phyloP scores from a whole-genome alignment of 1,140 invertebrate genomes.

The Octopus sinensis region DNA sequence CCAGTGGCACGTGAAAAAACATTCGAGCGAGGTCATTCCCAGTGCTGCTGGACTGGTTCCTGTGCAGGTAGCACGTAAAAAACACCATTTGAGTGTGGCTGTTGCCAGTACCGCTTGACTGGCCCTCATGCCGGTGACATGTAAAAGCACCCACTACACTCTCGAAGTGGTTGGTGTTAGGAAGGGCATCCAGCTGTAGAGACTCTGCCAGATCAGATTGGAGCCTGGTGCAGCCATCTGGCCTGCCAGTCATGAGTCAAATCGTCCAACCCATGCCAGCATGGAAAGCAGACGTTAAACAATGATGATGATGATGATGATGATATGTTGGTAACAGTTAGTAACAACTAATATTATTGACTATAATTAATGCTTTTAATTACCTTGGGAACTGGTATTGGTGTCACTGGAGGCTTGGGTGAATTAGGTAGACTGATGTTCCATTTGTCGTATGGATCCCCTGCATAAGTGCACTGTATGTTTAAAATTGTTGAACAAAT shows the following conservation, averaged over 20 bases:
- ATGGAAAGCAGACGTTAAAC: not conserved
- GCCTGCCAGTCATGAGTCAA: not conserved
- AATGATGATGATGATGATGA: not conserved
- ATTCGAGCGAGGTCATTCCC: too few relatives aligned
- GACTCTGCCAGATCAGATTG: not conserved
- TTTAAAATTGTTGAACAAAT: constrained; percentile 40
- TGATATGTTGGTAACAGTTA: not conserved
- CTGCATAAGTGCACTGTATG: constrained; percentile 32
- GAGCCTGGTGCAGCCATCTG: not conserved
- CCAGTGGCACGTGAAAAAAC: too few relatives aligned
- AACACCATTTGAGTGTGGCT: too few relatives aligned
- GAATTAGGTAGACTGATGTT: constrained; percentile 42
- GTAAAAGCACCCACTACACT: too few relatives aligned
- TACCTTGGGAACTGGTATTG: constrained; percentile 41
- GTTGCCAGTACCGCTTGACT: too few relatives aligned
- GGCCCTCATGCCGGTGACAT: too few relatives aligned
- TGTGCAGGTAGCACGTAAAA: too few relatives aligned
- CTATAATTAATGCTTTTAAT: not conserved
- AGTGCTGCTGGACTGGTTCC: too few relatives aligned
- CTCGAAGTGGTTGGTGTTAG: too few relatives aligned
- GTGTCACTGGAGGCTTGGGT: constrained; percentile 43
- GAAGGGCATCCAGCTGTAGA: not conserved
- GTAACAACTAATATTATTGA: not conserved
- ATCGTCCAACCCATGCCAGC: not conserved
- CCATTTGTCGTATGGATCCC: constrained; percentile 39